phyloP scores from a whole-genome alignment of 2,113 vertebrate genomes.

The Drymodes brunneopygia region DNA sequence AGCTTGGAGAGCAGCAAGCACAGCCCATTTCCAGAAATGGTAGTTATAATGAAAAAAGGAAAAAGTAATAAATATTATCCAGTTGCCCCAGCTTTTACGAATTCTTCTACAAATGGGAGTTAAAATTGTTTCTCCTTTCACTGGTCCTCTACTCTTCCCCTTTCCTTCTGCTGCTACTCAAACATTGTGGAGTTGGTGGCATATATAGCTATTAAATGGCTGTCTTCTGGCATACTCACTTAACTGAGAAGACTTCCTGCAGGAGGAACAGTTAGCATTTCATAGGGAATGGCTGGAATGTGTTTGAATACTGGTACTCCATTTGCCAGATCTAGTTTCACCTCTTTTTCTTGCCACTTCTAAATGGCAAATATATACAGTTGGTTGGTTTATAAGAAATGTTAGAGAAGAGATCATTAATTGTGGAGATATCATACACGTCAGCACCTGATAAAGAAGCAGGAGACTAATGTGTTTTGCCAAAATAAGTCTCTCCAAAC shows the following conservation, averaged over 20 bases:
- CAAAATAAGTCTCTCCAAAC: background rate
- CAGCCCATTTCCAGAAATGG: background rate
- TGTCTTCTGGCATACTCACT: background rate
- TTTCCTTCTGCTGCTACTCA: background rate
- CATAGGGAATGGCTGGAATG: background rate
- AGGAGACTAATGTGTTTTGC: background rate
- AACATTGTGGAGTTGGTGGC: background rate
- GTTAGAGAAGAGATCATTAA: background rate
- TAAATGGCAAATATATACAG: background rate
- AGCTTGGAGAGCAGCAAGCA: background rate
- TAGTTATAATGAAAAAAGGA: background rate
- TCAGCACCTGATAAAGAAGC: background rate
- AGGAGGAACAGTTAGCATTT: background rate
- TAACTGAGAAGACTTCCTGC: background rate
- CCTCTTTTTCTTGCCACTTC: background rate
- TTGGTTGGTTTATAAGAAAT: background rate
- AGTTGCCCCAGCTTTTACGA: background rate
- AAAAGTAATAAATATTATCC: background rate
- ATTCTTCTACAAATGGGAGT: background rate
- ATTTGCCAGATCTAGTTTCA: background rate
- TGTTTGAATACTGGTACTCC: background rate
- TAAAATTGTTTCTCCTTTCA: background rate
- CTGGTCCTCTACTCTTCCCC: background rate
- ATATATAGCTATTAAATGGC: background rate
- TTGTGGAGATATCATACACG: background rate